These are phyloP conservation scores for Torymus aiolomorphi DNA, from an alignment of 2,888 invertebrate genomes.

Conservation along the genomic window DNA sequence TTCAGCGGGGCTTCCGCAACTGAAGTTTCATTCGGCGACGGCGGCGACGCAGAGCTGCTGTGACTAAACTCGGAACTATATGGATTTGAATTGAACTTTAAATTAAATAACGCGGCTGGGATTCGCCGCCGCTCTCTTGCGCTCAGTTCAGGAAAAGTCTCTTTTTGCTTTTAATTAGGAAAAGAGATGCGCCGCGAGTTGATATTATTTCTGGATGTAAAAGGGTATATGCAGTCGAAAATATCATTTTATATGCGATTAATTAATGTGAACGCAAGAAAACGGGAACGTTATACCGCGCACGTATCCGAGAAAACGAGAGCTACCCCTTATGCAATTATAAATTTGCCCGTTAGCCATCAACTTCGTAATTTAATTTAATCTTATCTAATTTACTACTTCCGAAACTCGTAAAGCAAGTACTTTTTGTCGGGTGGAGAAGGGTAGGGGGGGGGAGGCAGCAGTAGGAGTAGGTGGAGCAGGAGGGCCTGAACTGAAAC, in stretches of 20 bases:
- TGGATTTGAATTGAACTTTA: slow-evolving; percentile 57
- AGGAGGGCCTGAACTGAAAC: slow-evolving; percentile 6
- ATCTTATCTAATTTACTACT: slow-evolving; percentile 26
- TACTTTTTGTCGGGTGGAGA: slow-evolving; percentile 16
- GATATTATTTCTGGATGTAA: too few species aligned
- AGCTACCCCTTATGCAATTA: background rate
- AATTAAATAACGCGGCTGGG: slow-evolving; percentile 47
- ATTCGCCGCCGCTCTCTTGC: background rate
- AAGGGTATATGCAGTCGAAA: too few species aligned
- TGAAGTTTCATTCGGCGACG: slow-evolving; percentile 50
- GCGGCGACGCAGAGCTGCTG: background rate
- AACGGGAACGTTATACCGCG: too few species aligned
- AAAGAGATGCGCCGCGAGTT: too few species aligned
- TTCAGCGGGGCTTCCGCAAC: slow-evolving; percentile 58
- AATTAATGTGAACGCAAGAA: too few species aligned
- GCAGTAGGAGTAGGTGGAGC: too few species aligned
- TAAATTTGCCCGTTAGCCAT: background rate
- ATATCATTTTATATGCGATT: too few species aligned
- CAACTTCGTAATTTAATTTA: slow-evolving; percentile 20
- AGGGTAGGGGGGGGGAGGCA: too few species aligned
- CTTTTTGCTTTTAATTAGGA: too few species aligned
- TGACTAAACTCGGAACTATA: slow-evolving; percentile 52
- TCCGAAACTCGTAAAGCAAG: slow-evolving; percentile 21
- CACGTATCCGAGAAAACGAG: too few species aligned
- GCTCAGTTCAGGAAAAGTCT: too few species aligned